Conservation (phyloP, 2,888 invertebrate species). For the Chrysodeixis includens region DNA sequence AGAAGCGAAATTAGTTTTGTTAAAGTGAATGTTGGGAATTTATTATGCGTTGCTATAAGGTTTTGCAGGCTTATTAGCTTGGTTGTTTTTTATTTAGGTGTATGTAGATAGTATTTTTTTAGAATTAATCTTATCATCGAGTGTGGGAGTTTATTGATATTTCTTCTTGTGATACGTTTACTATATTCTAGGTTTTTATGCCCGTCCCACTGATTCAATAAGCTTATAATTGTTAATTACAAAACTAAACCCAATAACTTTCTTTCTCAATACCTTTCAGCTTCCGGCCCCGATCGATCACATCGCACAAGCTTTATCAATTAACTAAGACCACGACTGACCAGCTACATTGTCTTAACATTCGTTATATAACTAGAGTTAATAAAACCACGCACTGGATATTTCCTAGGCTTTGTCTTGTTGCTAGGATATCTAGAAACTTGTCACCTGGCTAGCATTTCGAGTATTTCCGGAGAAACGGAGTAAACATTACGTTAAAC, state of each 20-base stretch:
- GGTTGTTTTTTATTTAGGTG: background rate
- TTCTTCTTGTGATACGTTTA: background rate
- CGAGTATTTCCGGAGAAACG: conserved; percentile 49
- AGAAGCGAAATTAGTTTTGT: conserved; percentile 22
- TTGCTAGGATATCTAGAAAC: conserved; percentile 44
- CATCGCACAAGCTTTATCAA: background rate
- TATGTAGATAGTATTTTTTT: background rate
- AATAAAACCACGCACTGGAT: conserved; percentile 27
- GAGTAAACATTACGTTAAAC: conserved; percentile 32
- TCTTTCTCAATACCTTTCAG: no score
- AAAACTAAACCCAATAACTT: no score
- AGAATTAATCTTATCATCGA: no score
- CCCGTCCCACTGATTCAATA: no score
- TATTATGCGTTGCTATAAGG: conserved; percentile 19
- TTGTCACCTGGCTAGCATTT: conserved; percentile 45
- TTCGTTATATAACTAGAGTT: background rate
- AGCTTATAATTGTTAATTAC: no score
- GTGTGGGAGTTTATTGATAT: background rate
- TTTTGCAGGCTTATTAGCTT: conserved; percentile 15
- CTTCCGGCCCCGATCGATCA: background rate
- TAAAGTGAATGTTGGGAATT: conserved; percentile 29
- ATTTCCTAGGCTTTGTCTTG: conserved; percentile 53
- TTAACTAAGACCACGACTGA: background rate
- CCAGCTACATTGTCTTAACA: background rate
- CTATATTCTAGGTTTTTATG: no score